A percentile compares a stretch with the other conserved stretches of the same genome.
Conservation (phyloP, 2,888 invertebrate genomes). For the Neoaliturus tenellus region DNA sequence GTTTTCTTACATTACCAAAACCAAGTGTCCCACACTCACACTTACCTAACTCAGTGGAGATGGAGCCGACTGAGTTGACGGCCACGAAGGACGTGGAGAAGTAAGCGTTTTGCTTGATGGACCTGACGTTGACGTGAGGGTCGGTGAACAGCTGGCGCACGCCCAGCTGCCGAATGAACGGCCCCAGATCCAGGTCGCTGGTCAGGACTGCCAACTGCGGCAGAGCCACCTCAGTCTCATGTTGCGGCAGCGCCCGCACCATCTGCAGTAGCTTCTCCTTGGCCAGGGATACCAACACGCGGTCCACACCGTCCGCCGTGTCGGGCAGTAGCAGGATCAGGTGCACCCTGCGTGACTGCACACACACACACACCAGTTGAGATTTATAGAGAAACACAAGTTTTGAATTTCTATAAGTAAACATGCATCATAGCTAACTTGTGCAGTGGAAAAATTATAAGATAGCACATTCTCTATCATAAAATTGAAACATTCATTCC, state of each 20-base stretch:
- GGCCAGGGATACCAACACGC: slow-evolving; percentile 61
- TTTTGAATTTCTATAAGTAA: too few species aligned
- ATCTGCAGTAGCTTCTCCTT: slow-evolving; percentile 64
- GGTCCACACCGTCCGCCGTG: slow-evolving; percentile 64
- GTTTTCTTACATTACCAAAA: too few species aligned
- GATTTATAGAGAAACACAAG: too few species aligned
- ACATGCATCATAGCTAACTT: too few species aligned
- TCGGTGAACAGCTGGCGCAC: slow-evolving; percentile 65
- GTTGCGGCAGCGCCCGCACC: slow-evolving; percentile 63
- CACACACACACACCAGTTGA: too few species aligned
- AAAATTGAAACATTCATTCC: too few species aligned
- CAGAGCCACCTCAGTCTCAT: slow-evolving; percentile 68
- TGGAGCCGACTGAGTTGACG: slow-evolving; percentile 69
- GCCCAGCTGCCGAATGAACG: slow-evolving; percentile 67
- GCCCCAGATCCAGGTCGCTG: slow-evolving; percentile 67
- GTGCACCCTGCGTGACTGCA: slow-evolving; percentile 66
- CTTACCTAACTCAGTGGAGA: slow-evolving; percentile 67
- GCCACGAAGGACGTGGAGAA: slow-evolving; percentile 70
- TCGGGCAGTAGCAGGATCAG: slow-evolving; percentile 69
- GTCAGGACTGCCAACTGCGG: slow-evolving; percentile 69
- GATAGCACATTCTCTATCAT: too few species aligned
- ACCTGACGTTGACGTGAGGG: slow-evolving; percentile 49
- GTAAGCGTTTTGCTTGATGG: slow-evolving; percentile 67
- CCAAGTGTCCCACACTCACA: too few species aligned
- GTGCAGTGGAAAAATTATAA: too few species aligned